A percentile compares a stretch with the other conserved stretches of the same genome.
phyloP scores from a whole-genome alignment of 2,113 vertebrate genomes.

The Thunnus thynnus region DNA sequence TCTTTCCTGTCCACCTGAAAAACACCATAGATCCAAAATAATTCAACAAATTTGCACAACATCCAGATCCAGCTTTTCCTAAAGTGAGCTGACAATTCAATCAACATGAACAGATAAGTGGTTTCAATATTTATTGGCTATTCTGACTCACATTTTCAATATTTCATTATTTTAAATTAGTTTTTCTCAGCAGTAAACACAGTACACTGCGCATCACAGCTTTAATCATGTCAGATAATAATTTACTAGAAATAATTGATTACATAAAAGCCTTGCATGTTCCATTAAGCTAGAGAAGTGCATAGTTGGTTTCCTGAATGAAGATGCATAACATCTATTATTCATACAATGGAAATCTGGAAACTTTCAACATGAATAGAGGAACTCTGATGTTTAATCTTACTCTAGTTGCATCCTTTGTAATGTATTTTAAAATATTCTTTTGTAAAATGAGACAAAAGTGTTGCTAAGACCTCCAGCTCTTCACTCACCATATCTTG shows the following conservation, averaged over 20 bases:
- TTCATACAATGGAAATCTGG: conserved; percentile 56
- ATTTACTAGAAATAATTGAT: conserved; percentile 57
- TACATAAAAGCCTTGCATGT: conserved; percentile 52
- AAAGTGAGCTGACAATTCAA: conserved; percentile 21
- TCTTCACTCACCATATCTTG: conserved; percentile 89
- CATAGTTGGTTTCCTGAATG: conserved; percentile 42
- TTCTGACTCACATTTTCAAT: not conserved
- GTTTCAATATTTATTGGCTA: not conserved
- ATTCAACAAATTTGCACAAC: conserved; percentile 14
- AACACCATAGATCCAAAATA: conserved; percentile 24
- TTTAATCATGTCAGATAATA: conserved; percentile 28
- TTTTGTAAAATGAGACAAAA: not conserved
- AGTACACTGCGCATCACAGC: not conserved
- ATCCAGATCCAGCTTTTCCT: not conserved
- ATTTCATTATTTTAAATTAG: conserved; percentile 32
- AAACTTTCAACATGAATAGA: conserved; percentile 23
- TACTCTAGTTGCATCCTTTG: conserved; percentile 8
- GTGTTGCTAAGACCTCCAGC: not conserved
- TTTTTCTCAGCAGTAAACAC: conserved; percentile 46
- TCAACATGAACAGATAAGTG: conserved; percentile 6
- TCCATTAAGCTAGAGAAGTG: conserved; percentile 32
- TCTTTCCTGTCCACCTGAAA: conserved; percentile 87
- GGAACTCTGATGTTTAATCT: not conserved
- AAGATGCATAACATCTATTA: conserved; percentile 59
- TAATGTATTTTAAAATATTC: not conserved